Evolutionary conservation across 2,797 vertebrate genomes (phyloP).

Genomic region (Gymnoscopelus microlampas): DNA sequence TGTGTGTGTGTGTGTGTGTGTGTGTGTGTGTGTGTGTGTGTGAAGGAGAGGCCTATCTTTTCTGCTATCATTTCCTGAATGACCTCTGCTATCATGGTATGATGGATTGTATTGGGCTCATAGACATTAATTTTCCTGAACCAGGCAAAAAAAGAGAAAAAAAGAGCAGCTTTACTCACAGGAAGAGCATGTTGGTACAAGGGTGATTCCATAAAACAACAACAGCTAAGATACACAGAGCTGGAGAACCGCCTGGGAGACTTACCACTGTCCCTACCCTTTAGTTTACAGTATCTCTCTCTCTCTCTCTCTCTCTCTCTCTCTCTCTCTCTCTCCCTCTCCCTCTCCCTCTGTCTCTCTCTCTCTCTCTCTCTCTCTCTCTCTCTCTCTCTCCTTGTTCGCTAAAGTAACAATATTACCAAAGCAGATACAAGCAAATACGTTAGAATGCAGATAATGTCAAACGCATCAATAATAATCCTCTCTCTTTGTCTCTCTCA

Average conservation of each 20-base stretch:
- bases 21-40: slow-evolving; percentile 53
- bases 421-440: too few species aligned
- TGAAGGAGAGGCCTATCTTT: slow-evolving; percentile 80
- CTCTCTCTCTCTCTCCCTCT: slow-evolving; percentile 14
- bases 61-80: slow-evolving; percentile 86
- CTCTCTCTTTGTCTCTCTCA: too few species aligned
- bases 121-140: slow-evolving; percentile 88
- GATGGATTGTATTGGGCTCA: slow-evolving; percentile 85
- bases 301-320: too few species aligned
- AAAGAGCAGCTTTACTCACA: slow-evolving; percentile 74
- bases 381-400: slow-evolving; percentile 31
- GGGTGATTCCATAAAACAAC: slow-evolving; percentile 83
- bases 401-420: too few species aligned
- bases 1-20: slow-evolving; percentile 58
- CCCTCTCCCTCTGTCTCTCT: slow-evolving; percentile 29
- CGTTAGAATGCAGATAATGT: too few species aligned
- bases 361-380: slow-evolving; percentile 26
- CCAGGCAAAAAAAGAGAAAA: slow-evolving; percentile 73
- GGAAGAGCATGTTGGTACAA: slow-evolving; percentile 80
- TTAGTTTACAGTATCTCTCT: too few species aligned
- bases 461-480: background rate
- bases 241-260: slow-evolving; percentile 47
- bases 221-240: slow-evolving; percentile 62
- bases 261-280: too few species aligned
- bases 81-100: slow-evolving; percentile 87